Evolutionary conservation across 2,797 vertebrate genomes (phyloP).

Genomic region (Merluccius polli): DNA sequence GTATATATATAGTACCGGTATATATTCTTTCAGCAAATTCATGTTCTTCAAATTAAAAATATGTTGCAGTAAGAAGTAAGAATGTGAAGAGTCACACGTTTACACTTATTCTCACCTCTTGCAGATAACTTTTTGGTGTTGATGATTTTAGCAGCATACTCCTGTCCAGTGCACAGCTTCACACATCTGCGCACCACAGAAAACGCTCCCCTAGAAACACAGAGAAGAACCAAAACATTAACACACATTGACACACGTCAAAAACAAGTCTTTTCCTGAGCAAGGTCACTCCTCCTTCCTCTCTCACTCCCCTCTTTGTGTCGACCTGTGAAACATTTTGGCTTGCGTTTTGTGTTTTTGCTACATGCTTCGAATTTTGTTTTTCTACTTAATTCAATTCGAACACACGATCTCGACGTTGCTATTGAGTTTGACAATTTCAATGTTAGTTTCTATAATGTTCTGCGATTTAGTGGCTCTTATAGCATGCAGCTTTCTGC

Average conservation of each 20-base stretch:
- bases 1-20: no score
- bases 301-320: no score
- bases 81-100: not conserved
- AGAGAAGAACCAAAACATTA: constrained; percentile 17
- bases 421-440: no score
- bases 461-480: constrained; percentile 3
- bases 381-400: no score
- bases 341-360: no score
- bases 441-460: not conserved
- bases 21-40: not conserved
- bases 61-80: not conserved
- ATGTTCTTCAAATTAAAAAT: not conserved
- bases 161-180: constrained; percentile 94
- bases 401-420: no score
- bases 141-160: constrained; percentile 97
- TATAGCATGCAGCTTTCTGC: constrained; percentile 7
- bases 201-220: constrained; percentile 85
- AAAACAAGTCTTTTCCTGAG: not conserved
- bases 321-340: no score
- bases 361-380: no score
- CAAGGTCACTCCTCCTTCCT: no score
- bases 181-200: constrained; percentile 95
- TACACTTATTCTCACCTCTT: constrained; percentile 78
- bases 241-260: not conserved
- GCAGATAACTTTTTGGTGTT: constrained; percentile 98